Base-by-base conservation (phyloP, 2,797 vertebrate species). In the Xyrichtys novacula region DNA sequence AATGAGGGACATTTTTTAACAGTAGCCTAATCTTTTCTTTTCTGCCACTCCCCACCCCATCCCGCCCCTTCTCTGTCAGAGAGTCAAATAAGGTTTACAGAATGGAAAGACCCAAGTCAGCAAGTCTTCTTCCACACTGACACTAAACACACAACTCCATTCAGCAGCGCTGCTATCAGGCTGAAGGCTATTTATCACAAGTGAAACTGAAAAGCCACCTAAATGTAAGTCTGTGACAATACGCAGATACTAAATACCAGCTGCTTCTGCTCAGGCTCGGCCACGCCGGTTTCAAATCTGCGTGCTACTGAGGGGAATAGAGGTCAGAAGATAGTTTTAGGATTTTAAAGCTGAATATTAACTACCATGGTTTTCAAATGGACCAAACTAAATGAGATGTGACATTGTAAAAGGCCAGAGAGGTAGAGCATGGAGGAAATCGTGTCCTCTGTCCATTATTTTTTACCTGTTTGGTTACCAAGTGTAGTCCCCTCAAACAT, bases 91-190 rank as follows among this genome's bases (percentile, higher is more conserved):
- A 90, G 89, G 91, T 93, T 92, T 91, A 87, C 82, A 89, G 87
- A 92, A 93, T 88, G 89, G 91, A 92, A 93, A 92, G 85, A 79
- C 87, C 88, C 84, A 82, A 93, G 92, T 94, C 93, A 94, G 92
- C 92, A 92, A 91, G 90, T 92, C 89, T 76, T 74, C 80, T 80
- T 87, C 88, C 86, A 83, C 68, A 23, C 85, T 90, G 88, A 89
- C 88, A 92, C 89, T 87, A 87, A 93, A 91, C 92, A 91, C 90
- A 89, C 86, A 73, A 87, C 88, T 87, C 87, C 81, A 89, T 91
- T 90, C 89, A 88, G 84, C 87, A 53, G 59, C 53, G 53, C 84
- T 54, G 82, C 89, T 89, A 91, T 92, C 90, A 86, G 85, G 72
- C 87, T 81, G 84, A 80, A 69, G 78, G 70, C 75, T 85, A 83